Base-by-base conservation (phyloP, 2,888 invertebrate genomes). In the Leptinotarsa peninsularis region DNA sequence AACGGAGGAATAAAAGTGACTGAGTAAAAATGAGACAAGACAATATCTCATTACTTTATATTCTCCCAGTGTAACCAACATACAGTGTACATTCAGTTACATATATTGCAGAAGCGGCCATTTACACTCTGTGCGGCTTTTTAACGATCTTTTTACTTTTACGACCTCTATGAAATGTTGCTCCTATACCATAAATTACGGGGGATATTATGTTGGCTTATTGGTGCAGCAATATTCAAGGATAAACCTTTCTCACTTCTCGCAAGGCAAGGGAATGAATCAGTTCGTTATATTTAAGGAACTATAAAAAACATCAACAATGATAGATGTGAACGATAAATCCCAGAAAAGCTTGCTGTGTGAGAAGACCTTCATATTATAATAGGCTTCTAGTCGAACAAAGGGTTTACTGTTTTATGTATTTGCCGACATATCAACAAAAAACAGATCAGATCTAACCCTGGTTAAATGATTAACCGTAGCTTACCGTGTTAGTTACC, bases 261-360 rank as follows among this genome's bases (percentile, higher is more conserved):
- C 56, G 43, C 69, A 58, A 69, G n/a, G 56, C 69, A 58, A 70
- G n/a, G 17, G 23, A 21, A 70, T 70, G 58, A 70, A 70, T 58
- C 58, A 49, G 49, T 15, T 70, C 49, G 49, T 70, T 60, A 58
- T 70, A 49, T 70, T 60, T 10, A 54, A 58, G 23, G 60, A 70
- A 58, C 70, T 58, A 70, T 70, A 70, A 70, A 69, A 70, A 58
- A 49, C 58, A 70, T 70, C 60, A 58, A 70, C 70, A 70, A 70
- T 70, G 70, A 70, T 33, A 63, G 43, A 63, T 63, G 63, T 43
- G 63, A 63, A n/a, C 43, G 43, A 70, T 58, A 70, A 58, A 70
- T 58, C 27, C 49, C 58, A 60, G 58, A 60, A 54, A 60, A 70
- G 21, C 70, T 18, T 60, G 70, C 17, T 70, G 70, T 70, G 70